Percentiles rank a stretch among this genome's conserved stretches.
phyloP scores from a whole-genome alignment of 2,888 invertebrate genomes.

The Drosophila kuntzei region DNA sequence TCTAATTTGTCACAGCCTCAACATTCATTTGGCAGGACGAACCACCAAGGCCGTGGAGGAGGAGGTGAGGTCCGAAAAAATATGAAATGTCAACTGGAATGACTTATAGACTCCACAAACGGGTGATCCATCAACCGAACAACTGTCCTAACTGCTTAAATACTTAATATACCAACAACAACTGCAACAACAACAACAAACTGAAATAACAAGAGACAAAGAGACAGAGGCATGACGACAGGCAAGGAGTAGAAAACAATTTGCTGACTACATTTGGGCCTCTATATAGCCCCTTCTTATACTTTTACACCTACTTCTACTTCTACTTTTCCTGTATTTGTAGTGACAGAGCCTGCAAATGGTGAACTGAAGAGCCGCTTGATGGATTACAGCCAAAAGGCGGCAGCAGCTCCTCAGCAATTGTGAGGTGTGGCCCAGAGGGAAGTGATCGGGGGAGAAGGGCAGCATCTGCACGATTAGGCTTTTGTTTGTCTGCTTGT shows the following conservation, averaged over 20 bases:
- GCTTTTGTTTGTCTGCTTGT: conserved; percentile 78
- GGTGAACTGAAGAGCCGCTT: conserved; percentile 56
- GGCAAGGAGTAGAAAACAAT: conserved; percentile 69
- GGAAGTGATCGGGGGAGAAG: neutral
- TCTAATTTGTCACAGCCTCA: conserved; percentile 52
- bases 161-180: conserved; percentile 63
- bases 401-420: conserved; percentile 55
- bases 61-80: conserved; percentile 20
- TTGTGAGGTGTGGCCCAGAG: conserved; percentile 49
- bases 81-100: conserved; percentile 68
- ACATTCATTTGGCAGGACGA: conserved; percentile 30
- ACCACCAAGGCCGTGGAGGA: neutral
- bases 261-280: conserved; percentile 62
- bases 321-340: conserved; percentile 31
- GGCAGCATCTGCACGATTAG: conserved; percentile 72
- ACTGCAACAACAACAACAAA: conserved; percentile 25
- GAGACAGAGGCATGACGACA: conserved; percentile 50
- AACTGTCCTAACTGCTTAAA: conserved; percentile 73
- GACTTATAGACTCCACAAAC: conserved; percentile 64
- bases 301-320: conserved; percentile 5
- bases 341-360: conserved; percentile 58
- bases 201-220: conserved; percentile 41
- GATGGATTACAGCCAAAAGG: conserved; percentile 80
- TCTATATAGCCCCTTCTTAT: conserved; percentile 20
- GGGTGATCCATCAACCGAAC: conserved; percentile 48